phyloP scores from a whole-genome alignment of 2,888 invertebrate species.

The Rhagophthalmus giganteus region DNA sequence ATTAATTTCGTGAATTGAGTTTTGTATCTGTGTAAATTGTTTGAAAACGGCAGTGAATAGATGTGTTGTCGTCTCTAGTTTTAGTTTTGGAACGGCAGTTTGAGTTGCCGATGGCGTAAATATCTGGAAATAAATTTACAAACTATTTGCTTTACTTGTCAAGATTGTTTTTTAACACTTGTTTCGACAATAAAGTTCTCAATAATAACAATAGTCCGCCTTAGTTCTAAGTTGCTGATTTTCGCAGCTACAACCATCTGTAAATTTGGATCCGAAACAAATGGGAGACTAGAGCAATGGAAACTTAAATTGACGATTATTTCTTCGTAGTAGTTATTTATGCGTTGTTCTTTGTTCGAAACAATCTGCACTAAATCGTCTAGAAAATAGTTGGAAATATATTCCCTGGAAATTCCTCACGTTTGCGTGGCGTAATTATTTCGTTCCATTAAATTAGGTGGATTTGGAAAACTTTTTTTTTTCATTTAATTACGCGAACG shows the following conservation, averaged over 20 bases:
- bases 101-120: too few relatives aligned
- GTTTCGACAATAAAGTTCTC: background rate
- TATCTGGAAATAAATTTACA: too few relatives aligned
- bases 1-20: constrained; percentile 14
- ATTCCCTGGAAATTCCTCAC: constrained; percentile 13
- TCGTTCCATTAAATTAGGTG: constrained; percentile 15
- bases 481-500: too few relatives aligned
- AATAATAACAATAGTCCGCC: background rate
- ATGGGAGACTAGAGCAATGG: constrained; percentile 22
- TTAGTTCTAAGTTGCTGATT: background rate
- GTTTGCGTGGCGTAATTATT: constrained; percentile 16
- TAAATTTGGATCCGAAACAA: constrained; percentile 3
- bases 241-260: background rate
- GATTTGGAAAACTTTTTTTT: too few relatives aligned
- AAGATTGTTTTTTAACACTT: too few relatives aligned
- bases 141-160: too few relatives aligned
- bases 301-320: constrained; percentile 24
- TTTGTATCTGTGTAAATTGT: constrained; percentile 7
- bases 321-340: constrained; percentile 16
- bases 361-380: constrained; percentile 22
- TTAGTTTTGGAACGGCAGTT: too few relatives aligned
- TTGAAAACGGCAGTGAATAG: background rate
- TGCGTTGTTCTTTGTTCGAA: constrained; percentile 17
- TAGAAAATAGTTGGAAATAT: constrained; percentile 24
- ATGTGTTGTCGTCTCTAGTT: too few relatives aligned